Evolutionary conservation across 2,888 invertebrate species (phyloP), one percentile per base, ranked within the genome.

Genomic region (Acleris sparsana): DNA sequence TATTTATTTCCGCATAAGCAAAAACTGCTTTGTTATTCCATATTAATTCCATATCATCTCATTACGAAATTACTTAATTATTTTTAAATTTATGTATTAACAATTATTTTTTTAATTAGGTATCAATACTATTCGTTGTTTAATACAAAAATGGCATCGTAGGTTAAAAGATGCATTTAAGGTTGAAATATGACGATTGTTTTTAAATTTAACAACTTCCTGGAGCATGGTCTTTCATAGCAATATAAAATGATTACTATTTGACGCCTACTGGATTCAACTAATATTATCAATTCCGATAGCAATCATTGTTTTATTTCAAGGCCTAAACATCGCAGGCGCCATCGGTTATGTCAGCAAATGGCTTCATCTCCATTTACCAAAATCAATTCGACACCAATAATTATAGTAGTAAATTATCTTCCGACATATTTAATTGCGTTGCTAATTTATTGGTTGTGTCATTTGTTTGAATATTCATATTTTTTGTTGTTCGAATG

Each of bases 381-480:
- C 59, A 49, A 58, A 44, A 59, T 53, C 59, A 22, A 64, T 64
- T 59, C 53, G 59, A 22, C 53, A 64, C 64, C 39, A n/a, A 43
- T 53, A 60, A 52, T 52, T 49, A 20, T 44, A 6, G 11, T 33
- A 33, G 1, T 11, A 33, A 33, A n/a, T 16, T 16, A 2, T 44
- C 1, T 3, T 44, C 1, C 5, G n/a, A 44, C 13, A n/a, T 44
- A 44, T 16, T 29, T n/a, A n/a, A 44, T 44, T 44, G n/a, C n/a
- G 6, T n/a, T n/a, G 2, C 5, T 44, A n/a, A n/a, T 6, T 44
- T 44, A n/a, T 44, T 44, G 44, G 0, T 44, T 44, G n/a, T 44
- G 44, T 44, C 5, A 44, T 44, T 44, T 16, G 13, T 16, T n/a
- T 44, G n/a, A 44, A 44, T 44, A n/a, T 44, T 44, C 44, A 44